Evolutionary conservation across 2,888 invertebrate species (phyloP), one percentile per base, ranked within the genome.

Genomic region (Ethmia dodecea): DNA sequence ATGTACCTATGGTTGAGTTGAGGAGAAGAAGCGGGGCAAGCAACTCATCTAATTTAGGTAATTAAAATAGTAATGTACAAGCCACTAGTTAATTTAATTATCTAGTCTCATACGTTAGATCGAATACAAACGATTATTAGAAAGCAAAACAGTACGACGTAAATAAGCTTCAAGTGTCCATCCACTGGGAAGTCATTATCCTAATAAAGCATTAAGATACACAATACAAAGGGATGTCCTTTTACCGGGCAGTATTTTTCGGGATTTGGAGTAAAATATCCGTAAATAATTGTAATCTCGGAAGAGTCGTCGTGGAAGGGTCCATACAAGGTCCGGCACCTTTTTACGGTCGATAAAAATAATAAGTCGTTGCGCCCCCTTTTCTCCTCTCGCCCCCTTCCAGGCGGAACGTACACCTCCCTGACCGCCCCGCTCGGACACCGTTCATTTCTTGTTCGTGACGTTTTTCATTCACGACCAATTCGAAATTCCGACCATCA

Each of bases 271-370:
- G 62, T 65, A 69, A 77, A 77, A 77, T 75, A 73, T 72, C 75
- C 77, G 76, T 76, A 77, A 75, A 77, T 77, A 77, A 77, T 75
- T 77, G 71, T 65, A 73, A 71, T 64, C 75, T 71, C 69, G 67
- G 62, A 68, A 66, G 64, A 74, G 65, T 52, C 62, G 56, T 60
- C 65, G 58, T 61, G 66, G 60, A 75, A 75, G 72, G 76, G 76
- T 74, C 65, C 60, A 63, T 54, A 52, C 58, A 60, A 70, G 72
- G 76, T 73, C 73, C 75, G 61, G 72, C 69, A 75, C 79, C 79
- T 79, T 79, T 81, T 83, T 77, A 80, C 79, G 79, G 76, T 73
- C 78, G 74, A 80, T 81, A 80, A 80, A 80, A 79, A 79, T 78
- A 79, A 78, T 79, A 77, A 76, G 78, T 79, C 69, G 70, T 59